A percentile compares a stretch with the other conserved stretches of the same genome.
phyloP scores from a whole-genome alignment of 2,888 invertebrate genomes.

The Furcula furcula region DNA sequence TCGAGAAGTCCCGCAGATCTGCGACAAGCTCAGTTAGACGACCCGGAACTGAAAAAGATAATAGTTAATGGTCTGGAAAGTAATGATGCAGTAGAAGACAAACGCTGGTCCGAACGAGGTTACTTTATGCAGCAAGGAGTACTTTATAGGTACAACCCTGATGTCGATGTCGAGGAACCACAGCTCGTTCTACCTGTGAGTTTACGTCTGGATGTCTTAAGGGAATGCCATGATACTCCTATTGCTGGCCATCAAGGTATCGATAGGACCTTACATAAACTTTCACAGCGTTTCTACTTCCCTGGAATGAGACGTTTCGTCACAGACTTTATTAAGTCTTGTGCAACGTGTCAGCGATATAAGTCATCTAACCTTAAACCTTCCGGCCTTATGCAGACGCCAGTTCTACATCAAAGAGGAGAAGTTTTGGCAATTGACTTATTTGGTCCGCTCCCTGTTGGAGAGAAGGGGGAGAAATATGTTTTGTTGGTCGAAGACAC shows the following conservation, averaged over 20 bases:
- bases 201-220: background rate
- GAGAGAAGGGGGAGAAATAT: slow-evolving; percentile 4
- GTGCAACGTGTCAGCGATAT: slow-evolving; percentile 3
- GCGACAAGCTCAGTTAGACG: slow-evolving; percentile 14
- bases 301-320: slow-evolving; percentile 3
- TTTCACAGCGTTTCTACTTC: slow-evolving; percentile 2
- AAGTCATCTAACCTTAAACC: slow-evolving; percentile 9
- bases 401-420: slow-evolving; percentile 3
- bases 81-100: background rate
- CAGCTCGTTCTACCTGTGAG: slow-evolving; percentile 1
- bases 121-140: slow-evolving; percentile 24
- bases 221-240: slow-evolving; percentile 3
- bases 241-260: slow-evolving; percentile 5
- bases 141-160: slow-evolving; percentile 18
- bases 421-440: slow-evolving; percentile 3
- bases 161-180: slow-evolving; percentile 7
- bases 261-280: slow-evolving; percentile 1
- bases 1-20: slow-evolving; percentile 6
- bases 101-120: slow-evolving; percentile 19
- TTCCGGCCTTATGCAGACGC: slow-evolving; percentile 7
- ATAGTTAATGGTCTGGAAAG: slow-evolving; percentile 22
- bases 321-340: slow-evolving; percentile 1
- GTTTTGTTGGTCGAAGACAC: slow-evolving; percentile 6
- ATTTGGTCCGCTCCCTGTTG: slow-evolving; percentile 6
- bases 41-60: slow-evolving; percentile 21